Evolutionary conservation across 2,888 invertebrate species (phyloP).

Genomic region (Yponomeuta sedellus): DNA sequence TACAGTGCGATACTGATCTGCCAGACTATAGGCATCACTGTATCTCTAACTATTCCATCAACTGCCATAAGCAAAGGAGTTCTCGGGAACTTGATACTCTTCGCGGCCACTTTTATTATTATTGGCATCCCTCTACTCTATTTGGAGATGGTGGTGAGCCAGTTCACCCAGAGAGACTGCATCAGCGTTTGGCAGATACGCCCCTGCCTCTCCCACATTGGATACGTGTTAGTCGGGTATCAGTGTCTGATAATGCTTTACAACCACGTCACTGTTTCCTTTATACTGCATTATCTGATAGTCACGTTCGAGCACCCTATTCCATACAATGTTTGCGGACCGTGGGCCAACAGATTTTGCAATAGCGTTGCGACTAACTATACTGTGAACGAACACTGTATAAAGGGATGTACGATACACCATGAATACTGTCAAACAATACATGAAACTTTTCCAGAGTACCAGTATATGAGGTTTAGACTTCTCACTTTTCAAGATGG

Average conservation of each 20-base stretch:
- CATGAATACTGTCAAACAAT: conserved; percentile 38
- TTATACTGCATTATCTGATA: conserved; percentile 54
- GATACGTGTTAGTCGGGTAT: conserved; percentile 46
- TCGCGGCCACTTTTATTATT: conserved; percentile 32
- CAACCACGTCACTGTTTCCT: conserved; percentile 42
- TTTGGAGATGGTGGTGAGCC: conserved; percentile 57
- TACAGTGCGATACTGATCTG: conserved; percentile 7
- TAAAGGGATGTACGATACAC: conserved; percentile 28
- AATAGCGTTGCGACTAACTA: conserved; percentile 43
- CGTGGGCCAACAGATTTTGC: conserved; percentile 42
- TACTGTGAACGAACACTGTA: conserved; percentile 51
- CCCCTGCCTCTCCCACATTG: conserved; percentile 49
- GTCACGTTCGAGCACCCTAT: conserved; percentile 56
- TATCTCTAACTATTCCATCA: conserved; percentile 34
- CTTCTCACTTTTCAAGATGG: background rate
- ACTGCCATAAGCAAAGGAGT: conserved; percentile 39
- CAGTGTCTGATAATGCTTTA: conserved; percentile 40
- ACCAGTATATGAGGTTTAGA: conserved; percentile 48
- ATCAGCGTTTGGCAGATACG: conserved; percentile 52
- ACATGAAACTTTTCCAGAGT: conserved; percentile 49
- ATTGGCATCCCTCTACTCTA: conserved; percentile 56
- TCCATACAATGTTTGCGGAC: conserved; percentile 51
- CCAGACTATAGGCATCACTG: conserved; percentile 1
- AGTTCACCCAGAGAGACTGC: conserved; percentile 58
- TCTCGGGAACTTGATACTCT: conserved; percentile 36